Evolutionary conservation across 2,113 vertebrate genomes (phyloP), one percentile per base, ranked within the genome.

Genomic region (Indicator maculatus): DNA sequence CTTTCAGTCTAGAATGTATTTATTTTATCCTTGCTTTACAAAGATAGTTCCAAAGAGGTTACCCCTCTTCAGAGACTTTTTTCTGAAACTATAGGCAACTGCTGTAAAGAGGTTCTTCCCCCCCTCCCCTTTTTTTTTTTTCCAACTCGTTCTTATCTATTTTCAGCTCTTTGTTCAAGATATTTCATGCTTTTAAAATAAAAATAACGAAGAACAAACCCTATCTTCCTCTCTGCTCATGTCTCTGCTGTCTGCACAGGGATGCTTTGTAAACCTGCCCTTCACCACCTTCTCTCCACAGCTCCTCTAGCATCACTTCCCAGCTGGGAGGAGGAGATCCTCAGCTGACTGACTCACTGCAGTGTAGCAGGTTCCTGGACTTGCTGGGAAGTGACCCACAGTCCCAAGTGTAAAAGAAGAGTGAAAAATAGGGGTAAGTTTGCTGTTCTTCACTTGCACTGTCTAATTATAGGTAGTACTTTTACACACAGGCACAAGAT

Each of bases 391-490:
- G 31, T 20, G 59, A 65, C 58, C 78, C 71, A 41, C 21, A 41
- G 70, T 9, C 24, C 70, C 11, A 38, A 45, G 26, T 8, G 41
- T 9, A 61, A 85, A 66, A 66, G 26, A 75, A 15, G 30, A 73
- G 38, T 26, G 45, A 58, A 44, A 52, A 73, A 1, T 27, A 36
- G 47, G 28, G 77, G 59, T 50, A 82, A 55, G 31, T 28, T 26
- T 38, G 60, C 45, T 89, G 89, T 23, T 74, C 41, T 71, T 55
- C 36, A 33, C 31, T 81, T 1, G 0, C 0, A 0, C 19, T 23
- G 3, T 14, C 77, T 93, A 64, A 83, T 93, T 90, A 45, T 71
- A 78, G 36, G 44, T 64, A 56, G 38, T 5, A 30, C 60, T 78
- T 90, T 53, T 16, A 75, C 73, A 90, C 33, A 44, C 19, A 53